Percentiles rank a stretch among this genome's conserved stretches.
Conservation (phyloP, 2,797 vertebrate species). For the Menidia menidia region DNA sequence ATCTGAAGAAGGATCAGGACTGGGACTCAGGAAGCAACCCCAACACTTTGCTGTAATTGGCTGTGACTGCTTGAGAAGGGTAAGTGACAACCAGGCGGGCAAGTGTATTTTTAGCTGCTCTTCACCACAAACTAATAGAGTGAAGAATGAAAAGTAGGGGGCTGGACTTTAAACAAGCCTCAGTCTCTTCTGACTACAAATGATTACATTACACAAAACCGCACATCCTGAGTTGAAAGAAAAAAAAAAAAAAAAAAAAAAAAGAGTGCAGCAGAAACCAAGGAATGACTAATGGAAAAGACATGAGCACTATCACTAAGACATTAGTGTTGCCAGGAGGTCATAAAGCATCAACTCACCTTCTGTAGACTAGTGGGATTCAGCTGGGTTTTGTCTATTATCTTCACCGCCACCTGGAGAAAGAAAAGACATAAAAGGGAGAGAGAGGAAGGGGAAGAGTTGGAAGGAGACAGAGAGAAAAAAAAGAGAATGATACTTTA, state of each 20-base stretch:
- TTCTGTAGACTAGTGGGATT: slow-evolving; percentile 85
- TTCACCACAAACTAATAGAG: slow-evolving; percentile 58
- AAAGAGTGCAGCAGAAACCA: slow-evolving; percentile 38
- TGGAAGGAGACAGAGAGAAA: slow-evolving; percentile 16
- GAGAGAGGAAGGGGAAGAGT: not conserved
- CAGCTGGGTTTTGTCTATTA: slow-evolving; percentile 84
- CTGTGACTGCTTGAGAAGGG: slow-evolving; percentile 62
- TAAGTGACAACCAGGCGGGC: slow-evolving; percentile 65
- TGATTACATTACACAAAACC: slow-evolving; percentile 74
- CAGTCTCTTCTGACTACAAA: slow-evolving; percentile 70
- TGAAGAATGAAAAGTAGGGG: slow-evolving; percentile 15
- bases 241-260: slow-evolving; percentile 43
- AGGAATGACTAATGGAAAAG: slow-evolving; percentile 55
- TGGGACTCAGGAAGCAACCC: slow-evolving; percentile 54
- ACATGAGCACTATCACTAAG: slow-evolving; percentile 35
- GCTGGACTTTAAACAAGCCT: slow-evolving; percentile 64
- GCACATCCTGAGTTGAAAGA: slow-evolving; percentile 75
- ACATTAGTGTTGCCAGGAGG: slow-evolving; percentile 52
- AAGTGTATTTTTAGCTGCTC: slow-evolving; percentile 68
- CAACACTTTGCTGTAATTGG: slow-evolving; percentile 60
- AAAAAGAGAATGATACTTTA: slow-evolving; percentile 34
- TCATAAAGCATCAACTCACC: slow-evolving; percentile 69
- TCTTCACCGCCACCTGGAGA: slow-evolving; percentile 82
- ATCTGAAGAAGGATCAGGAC: slow-evolving; percentile 56
- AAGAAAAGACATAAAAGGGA: slow-evolving; percentile 21